Percentiles rank a stretch among this genome's conserved stretches.
Conservation (phyloP, 1,140 invertebrate genomes). For the Eurosta solidaginis region DNA sequence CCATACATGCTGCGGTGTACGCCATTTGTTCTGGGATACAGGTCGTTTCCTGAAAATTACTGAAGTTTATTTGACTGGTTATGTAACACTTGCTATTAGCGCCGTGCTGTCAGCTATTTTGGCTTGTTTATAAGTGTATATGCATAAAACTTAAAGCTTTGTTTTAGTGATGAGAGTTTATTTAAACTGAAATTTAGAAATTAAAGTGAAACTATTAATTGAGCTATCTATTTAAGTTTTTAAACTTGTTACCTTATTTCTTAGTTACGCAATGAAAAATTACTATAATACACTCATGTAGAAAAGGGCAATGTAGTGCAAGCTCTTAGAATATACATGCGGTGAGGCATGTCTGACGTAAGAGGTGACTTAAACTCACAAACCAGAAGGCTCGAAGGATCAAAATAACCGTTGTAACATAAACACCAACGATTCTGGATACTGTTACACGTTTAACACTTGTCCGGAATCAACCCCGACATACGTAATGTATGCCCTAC, state of each 20-base stretch:
- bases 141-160: neutral
- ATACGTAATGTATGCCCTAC: too few species aligned
- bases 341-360: too few species aligned
- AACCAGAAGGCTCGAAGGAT: too few species aligned
- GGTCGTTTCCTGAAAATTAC: constrained; percentile 72
- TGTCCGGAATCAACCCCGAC: too few species aligned
- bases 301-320: too few species aligned
- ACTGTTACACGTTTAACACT: too few species aligned
- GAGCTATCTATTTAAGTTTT: neutral
- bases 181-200: neutral
- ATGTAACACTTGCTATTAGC: constrained; percentile 64
- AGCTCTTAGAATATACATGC: too few species aligned
- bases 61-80: constrained; percentile 73
- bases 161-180: neutral
- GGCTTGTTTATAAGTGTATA: constrained; percentile 45
- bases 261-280: neutral
- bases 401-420: too few species aligned
- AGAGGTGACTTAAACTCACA: too few species aligned
- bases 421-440: too few species aligned
- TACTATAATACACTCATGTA: neutral
- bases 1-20: constrained; percentile 73
- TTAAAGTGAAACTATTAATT: too few species aligned
- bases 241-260: neutral
- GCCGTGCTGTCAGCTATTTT: constrained; percentile 51
- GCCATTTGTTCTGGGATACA: constrained; percentile 75